These are phyloP conservation scores for Petromus typicus DNA, from an alignment of 2,113 vertebrate genomes.

Conservation along the genomic window DNA sequence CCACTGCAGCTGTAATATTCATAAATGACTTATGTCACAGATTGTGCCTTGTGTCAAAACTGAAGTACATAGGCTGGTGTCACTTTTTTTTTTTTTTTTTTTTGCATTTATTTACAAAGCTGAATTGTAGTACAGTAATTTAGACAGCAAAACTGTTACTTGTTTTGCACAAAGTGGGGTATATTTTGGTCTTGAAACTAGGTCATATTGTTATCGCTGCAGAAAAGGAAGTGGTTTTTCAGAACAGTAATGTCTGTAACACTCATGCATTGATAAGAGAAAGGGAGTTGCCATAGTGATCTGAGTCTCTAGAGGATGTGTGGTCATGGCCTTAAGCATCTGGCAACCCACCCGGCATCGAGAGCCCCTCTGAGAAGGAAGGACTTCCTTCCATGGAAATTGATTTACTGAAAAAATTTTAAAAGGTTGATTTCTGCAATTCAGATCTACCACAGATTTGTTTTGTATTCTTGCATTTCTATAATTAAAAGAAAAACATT, in stretches of 20 bases:
- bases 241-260: constrained; percentile 16
- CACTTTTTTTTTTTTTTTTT: neutral
- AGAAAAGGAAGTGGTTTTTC: neutral
- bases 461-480: neutral
- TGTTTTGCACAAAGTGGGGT: constrained; percentile 25
- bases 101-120: constrained; percentile 59
- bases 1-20: neutral
- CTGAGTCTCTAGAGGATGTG: constrained; percentile 47
- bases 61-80: neutral
- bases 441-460: neutral
- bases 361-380: constrained; percentile 62
- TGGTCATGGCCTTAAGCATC: constrained; percentile 39
- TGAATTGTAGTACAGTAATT: constrained; percentile 41
- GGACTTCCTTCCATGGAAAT: constrained; percentile 50
- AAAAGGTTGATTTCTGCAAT: constrained; percentile 57
- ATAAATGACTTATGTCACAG: neutral
- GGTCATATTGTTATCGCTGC: constrained; percentile 7
- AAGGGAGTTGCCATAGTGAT: constrained; percentile 61
- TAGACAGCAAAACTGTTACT: constrained; percentile 17
- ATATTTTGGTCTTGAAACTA: constrained; percentile 41
- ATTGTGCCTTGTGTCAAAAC: constrained; percentile 40
- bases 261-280: neutral
- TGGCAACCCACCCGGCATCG: constrained; percentile 28
- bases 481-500: constrained; percentile 31
- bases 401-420: constrained; percentile 32